Conservation (phyloP, 2,888 invertebrate species). For the Lycia hirtaria region DNA sequence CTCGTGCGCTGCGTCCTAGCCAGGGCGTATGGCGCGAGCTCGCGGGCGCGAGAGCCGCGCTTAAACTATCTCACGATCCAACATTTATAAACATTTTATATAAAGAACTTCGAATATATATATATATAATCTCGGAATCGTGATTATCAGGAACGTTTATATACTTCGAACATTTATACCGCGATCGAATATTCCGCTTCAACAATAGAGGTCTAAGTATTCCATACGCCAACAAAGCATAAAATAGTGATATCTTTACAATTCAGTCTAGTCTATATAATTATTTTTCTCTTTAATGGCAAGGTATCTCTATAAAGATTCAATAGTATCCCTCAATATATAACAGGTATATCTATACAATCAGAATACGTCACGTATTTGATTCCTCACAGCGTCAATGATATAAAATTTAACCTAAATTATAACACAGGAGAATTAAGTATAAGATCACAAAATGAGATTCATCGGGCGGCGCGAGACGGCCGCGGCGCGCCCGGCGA, state of each 20-base stretch:
- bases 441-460: slow-evolving; percentile 86
- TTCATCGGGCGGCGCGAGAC: slow-evolving; percentile 78
- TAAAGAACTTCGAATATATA: slow-evolving; percentile 73
- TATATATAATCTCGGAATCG: slow-evolving; percentile 69
- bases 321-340: slow-evolving; percentile 82
- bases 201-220: slow-evolving; percentile 74
- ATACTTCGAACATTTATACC: slow-evolving; percentile 63
- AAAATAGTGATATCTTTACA: slow-evolving; percentile 85
- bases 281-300: slow-evolving; percentile 81
- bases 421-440: slow-evolving; percentile 86
- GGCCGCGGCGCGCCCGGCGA: slow-evolving; percentile 75
- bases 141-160: slow-evolving; percentile 73
- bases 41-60: slow-evolving; percentile 48
- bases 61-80: slow-evolving; percentile 64
- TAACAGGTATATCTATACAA: slow-evolving; percentile 83
- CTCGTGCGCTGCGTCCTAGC: not conserved
- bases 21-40: slow-evolving; percentile 37
- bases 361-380: slow-evolving; percentile 79
- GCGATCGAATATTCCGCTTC: slow-evolving; percentile 71
- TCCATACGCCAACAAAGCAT: slow-evolving; percentile 84
- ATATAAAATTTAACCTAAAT: slow-evolving; percentile 86
- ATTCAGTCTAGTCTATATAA: slow-evolving; percentile 85
- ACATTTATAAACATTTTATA: slow-evolving; percentile 63
- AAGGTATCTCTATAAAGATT: slow-evolving; percentile 85
- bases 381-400: slow-evolving; percentile 84